These are phyloP conservation scores for Rhinatrema bivittatum DNA, from an alignment of 2,797 vertebrate species.

Conservation along the genomic window DNA sequence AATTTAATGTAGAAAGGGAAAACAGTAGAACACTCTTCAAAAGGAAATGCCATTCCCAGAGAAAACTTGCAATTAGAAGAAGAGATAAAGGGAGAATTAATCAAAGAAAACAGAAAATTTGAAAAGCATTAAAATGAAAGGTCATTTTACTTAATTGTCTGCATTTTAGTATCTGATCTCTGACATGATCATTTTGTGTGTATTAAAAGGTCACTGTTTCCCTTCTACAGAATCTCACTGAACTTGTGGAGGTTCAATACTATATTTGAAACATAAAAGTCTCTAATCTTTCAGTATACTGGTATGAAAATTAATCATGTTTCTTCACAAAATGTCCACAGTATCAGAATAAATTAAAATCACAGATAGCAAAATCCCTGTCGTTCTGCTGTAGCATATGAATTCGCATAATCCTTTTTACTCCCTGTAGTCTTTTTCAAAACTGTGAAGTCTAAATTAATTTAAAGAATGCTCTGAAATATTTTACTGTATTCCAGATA, in stretches of 20 bases:
- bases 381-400: too few species aligned
- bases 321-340: slow-evolving; percentile 4
- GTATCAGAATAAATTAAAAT: not conserved
- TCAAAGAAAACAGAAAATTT: not conserved
- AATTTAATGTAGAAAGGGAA: slow-evolving; percentile 5
- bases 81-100: slow-evolving; percentile 5
- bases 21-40: too few species aligned
- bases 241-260: not conserved
- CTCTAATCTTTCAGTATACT: not conserved
- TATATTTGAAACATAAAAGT: not conserved
- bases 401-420: too few species aligned
- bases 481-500: too few species aligned
- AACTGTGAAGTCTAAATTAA: too few species aligned
- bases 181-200: not conserved
- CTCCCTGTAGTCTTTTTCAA: too few species aligned
- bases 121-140: not conserved
- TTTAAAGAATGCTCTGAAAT: too few species aligned
- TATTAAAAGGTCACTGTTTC: not conserved
- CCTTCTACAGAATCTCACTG: not conserved
- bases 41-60: slow-evolving; percentile 3
- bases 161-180: not conserved
- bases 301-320: not conserved
- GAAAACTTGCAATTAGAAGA: slow-evolving; percentile 1
- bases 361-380: not conserved
- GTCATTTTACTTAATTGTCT: not conserved